These are phyloP conservation scores for Drosophila santomea DNA, from an alignment of 1,140 invertebrate species.

Conservation along the genomic window DNA sequence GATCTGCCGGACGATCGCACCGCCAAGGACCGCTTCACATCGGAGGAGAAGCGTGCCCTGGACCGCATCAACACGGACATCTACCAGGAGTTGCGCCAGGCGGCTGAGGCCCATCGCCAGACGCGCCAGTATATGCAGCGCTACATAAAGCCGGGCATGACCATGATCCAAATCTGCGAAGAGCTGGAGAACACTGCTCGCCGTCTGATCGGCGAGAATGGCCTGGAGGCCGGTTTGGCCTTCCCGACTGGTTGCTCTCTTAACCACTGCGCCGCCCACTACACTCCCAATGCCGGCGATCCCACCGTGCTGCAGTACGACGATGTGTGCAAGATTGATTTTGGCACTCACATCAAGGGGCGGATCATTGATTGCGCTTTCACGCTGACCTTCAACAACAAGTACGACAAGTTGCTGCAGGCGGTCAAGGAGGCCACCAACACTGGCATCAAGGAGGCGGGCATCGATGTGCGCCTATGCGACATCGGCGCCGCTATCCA, in stretches of 20 bases:
- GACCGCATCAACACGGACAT: conserved; percentile 94
- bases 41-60: conserved; percentile 95
- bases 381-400: conserved; percentile 98
- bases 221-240: conserved; percentile 97
- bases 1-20: conserved; percentile 91
- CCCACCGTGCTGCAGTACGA: conserved; percentile 96
- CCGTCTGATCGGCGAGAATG: conserved; percentile 97
- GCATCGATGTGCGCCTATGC: conserved; percentile 98
- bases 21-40: conserved; percentile 94
- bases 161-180: conserved; percentile 99
- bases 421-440: conserved; percentile 99
- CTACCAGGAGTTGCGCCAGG: conserved; percentile 97
- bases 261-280: conserved; percentile 99
- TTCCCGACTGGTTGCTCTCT: conserved; percentile 99
- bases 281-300: conserved; percentile 99
- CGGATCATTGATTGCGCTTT: conserved; percentile 99
- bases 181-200: conserved; percentile 96
- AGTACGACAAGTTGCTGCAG: conserved; percentile 97
- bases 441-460: conserved; percentile 97
- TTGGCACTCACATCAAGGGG: conserved; percentile 99
- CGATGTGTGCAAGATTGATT: conserved; percentile 99
- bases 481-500: conserved; percentile 99
- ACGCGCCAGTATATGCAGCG: conserved; percentile 95
- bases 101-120: conserved; percentile 98
- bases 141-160: conserved; percentile 99